phyloP scores from a whole-genome alignment of 2,113 vertebrate genomes.

The Macquaria australasica region DNA sequence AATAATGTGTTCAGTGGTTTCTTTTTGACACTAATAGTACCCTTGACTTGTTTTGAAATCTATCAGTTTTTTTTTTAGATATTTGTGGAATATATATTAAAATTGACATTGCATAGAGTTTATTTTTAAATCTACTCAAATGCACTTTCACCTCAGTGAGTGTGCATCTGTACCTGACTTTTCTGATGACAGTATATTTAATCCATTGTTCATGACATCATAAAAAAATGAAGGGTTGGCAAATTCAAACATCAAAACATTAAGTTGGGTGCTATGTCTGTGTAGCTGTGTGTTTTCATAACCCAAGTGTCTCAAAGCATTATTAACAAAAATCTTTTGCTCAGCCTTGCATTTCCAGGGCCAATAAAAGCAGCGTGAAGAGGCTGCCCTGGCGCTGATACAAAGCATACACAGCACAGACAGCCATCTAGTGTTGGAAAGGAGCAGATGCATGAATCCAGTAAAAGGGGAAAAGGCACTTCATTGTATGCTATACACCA shows the following conservation, averaged over 20 bases:
- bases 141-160: constrained; percentile 73
- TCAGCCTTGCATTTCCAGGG: constrained; percentile 71
- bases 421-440: constrained; percentile 78
- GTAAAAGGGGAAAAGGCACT: constrained; percentile 1
- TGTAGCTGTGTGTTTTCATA: constrained; percentile 83
- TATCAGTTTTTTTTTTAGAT: constrained; percentile 55
- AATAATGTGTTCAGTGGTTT: constrained; percentile 56
- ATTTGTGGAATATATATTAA: constrained; percentile 65
- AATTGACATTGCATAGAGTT: constrained; percentile 75
- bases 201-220: constrained; percentile 74
- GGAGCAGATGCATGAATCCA: constrained; percentile 42
- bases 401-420: constrained; percentile 65
- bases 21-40: constrained; percentile 57
- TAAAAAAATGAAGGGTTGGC: constrained; percentile 67
- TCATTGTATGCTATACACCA: constrained; percentile 13
- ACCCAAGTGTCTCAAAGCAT: constrained; percentile 81
- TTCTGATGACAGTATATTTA: constrained; percentile 77
- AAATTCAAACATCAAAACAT: constrained; percentile 84
- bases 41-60: constrained; percentile 73
- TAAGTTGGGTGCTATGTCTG: constrained; percentile 77
- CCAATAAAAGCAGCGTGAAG: constrained; percentile 49
- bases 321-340: constrained; percentile 78
- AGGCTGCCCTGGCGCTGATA: constrained; percentile 31
- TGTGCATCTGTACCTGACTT: constrained; percentile 68
- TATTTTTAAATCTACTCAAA: constrained; percentile 80